Base-by-base conservation (phyloP, 1,140 invertebrate genomes). In the Papilio polyxenes region DNA sequence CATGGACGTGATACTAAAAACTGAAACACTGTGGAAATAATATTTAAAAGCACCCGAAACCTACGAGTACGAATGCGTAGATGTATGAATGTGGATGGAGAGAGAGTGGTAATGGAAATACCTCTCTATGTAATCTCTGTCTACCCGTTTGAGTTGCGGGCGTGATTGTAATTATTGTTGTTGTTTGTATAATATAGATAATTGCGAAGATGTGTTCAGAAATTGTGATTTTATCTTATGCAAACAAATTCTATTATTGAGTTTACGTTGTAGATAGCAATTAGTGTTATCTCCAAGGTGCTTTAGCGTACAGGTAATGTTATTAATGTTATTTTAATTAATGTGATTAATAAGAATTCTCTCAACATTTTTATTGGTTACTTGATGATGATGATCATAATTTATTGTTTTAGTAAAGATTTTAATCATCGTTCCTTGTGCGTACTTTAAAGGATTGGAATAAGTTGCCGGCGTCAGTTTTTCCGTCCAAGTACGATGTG, bases 351-450 rank as follows among this genome's bases (percentile, higher is more conserved):
- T 77, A 56, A 77, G 49, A 3, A 51, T 48, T 51, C 23, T 49
- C 75, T n/a, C 11, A 20, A 77, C 75, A 77, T 51, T 15, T 77
- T 77, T 77, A 77, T 77, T 77, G 20, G 75, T 56, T 23, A n/a
- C 3, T 5, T 75, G 17, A 75, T 49, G 11, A 40, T 40, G 15
- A 40, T 40, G 17, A 72, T 37, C 65, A 72, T 72, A 72, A 72
- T 72, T 72, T 37, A 72, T 72, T 72, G 23, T 69, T 69, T 69
- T 4, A 31, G 23, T 31, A 31, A 31, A 31, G 23, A 31, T 31
- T 31, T 31, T 31, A 31, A 31, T 31, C 23, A 2, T 31, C 23
- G 23, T 31, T 31, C 23, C 23, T 31, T 31, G 23, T 31, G 23
- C 23, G 23, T 2, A 31, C 23, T 31, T 0, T 2, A 31, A 31